These are phyloP conservation scores for Zootoca vivipara DNA, from an alignment of 2,113 vertebrate genomes.

Conservation along the genomic window DNA sequence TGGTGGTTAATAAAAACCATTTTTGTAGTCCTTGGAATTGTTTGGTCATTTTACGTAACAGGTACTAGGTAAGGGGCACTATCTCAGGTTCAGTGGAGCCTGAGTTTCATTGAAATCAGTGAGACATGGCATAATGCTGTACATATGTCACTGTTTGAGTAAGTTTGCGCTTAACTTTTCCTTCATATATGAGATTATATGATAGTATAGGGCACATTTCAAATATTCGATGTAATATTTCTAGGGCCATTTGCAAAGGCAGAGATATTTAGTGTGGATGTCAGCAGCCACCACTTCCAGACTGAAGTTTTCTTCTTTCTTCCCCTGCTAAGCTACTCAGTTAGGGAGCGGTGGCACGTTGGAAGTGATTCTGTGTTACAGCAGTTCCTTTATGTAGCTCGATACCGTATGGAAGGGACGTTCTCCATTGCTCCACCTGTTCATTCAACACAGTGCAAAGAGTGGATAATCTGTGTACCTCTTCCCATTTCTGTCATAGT, in stretches of 20 bases:
- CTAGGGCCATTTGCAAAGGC: not conserved
- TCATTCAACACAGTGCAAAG: no score
- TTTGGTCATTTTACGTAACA: slow-evolving; percentile 5
- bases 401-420: not conserved
- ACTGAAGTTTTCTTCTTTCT: not conserved
- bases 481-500: no score
- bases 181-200: not conserved
- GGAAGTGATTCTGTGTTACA: not conserved
- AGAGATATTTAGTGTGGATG: not conserved
- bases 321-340: not conserved
- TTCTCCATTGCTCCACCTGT: no score
- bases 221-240: not conserved
- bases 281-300: not conserved
- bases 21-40: slow-evolving; percentile 12
- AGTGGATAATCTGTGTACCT: no score
- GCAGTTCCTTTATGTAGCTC: not conserved
- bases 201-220: not conserved
- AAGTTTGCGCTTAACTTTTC: not conserved
- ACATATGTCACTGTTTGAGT: slow-evolving; percentile 3
- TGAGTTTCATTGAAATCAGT: not conserved
- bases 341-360: not conserved
- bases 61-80: not conserved
- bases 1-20: slow-evolving; percentile 34
- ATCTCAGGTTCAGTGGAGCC: not conserved
- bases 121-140: not conserved